Evolutionary conservation across 1,140 invertebrate genomes (phyloP).

Genomic region (Asbolus verrucosus): DNA sequence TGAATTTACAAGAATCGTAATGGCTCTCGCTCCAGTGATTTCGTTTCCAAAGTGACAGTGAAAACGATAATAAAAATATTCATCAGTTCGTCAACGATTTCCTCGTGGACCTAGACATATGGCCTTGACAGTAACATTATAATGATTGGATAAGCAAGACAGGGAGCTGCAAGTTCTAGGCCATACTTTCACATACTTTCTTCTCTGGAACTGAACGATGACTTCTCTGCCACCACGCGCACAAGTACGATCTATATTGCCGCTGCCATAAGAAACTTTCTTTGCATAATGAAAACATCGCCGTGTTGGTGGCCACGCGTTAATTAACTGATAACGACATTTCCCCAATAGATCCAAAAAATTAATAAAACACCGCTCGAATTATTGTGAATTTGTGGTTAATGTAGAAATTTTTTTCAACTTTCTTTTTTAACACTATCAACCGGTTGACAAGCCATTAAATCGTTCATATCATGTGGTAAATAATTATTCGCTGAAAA

Average conservation of each 20-base stretch:
- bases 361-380: no score
- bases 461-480: slow-evolving; percentile 32
- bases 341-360: no score
- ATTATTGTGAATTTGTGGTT: slow-evolving; percentile 1
- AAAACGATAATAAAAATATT: slow-evolving; percentile 44
- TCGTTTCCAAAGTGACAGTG: slow-evolving; percentile 41
- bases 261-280: slow-evolving; percentile 43
- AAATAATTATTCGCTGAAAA: slow-evolving; percentile 30
- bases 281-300: slow-evolving; percentile 48
- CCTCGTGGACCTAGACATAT: slow-evolving; percentile 47
- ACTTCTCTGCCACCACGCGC: slow-evolving; percentile 45
- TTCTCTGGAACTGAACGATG: slow-evolving; percentile 48
- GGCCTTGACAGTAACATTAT: slow-evolving; percentile 54
- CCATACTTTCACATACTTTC: slow-evolving; percentile 57
- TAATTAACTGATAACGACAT: no score
- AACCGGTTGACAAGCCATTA: slow-evolving; percentile 30
- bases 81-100: slow-evolving; percentile 37
- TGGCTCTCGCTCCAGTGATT: slow-evolving; percentile 9
- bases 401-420: slow-evolving; percentile 11
- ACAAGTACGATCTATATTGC: slow-evolving; percentile 49
- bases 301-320: no score
- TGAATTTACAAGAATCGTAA: no score
- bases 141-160: slow-evolving; percentile 53
- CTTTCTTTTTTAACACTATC: slow-evolving; percentile 25
- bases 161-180: slow-evolving; percentile 55